Evolutionary conservation across 2,113 vertebrate species (phyloP), one percentile per base, ranked within the genome.

Genomic region (Coreoperca whiteheadi): DNA sequence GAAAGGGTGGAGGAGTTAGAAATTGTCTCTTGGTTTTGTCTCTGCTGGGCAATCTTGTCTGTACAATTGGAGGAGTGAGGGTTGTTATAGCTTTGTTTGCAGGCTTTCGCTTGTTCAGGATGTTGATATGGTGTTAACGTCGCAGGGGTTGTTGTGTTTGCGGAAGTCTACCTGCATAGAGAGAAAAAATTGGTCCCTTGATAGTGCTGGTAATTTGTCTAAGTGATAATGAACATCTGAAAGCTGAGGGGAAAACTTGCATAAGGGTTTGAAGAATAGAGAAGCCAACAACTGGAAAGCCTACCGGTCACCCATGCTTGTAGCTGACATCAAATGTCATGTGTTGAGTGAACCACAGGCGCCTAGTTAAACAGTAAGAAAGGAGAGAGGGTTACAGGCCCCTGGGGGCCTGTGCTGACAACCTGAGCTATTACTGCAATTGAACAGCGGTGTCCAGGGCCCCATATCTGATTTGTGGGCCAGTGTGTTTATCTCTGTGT

Each of bases 381-480:
- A 73, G 65, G 79, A 82, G 56, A 54, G 77, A 78, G 74, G 66
- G 75, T 78, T 88, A 83, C 72, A 32, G 77, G 34, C 68, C 84
- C 74, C 82, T 7, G 37, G 83, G 79, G 89, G 34, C 79, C 57
- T 8, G 46, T n/a, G 56, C 83, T 85, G 91, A 90, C 88, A 83
- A 59, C 72, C 77, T 84, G 68, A 91, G 83, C 81, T 83, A 87
- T 87, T 91, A 85, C 75, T 77, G 74, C 89, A 77, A 81, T 74
- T 74, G 81, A 84, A 60, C 74, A 69, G 79, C 39, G 28, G 23
- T 34, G 81, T 83, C 86, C 54, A 9, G 70, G 48, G 77, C 79
- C 56, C 57, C 18, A 4, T 84, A 65, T 87, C 56, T 83, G 83
- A 92, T 91, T 87, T 90, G 87, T 75, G 68, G 75, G 63, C 73